phyloP scores from a whole-genome alignment of 2,113 vertebrate genomes.

The Centropus unirufus region DNA sequence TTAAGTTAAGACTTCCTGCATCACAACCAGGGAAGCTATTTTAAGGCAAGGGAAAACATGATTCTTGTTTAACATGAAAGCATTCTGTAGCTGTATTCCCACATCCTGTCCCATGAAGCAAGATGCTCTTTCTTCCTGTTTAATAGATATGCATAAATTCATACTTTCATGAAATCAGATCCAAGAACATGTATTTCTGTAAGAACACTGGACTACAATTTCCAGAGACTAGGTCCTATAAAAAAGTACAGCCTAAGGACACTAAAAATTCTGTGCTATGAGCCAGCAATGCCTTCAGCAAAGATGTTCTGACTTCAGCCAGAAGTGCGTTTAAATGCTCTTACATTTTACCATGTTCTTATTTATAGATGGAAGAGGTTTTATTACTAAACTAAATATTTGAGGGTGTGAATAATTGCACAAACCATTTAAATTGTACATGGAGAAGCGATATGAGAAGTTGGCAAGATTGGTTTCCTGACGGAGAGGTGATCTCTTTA shows the following conservation, averaged over 20 bases:
- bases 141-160: not conserved
- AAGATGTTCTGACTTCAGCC: not conserved
- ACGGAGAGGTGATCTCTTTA: constrained; percentile 91
- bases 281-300: not conserved
- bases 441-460: constrained; percentile 99
- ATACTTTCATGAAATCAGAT: not conserved
- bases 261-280: not conserved
- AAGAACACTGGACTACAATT: not conserved
- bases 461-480: constrained; percentile 98
- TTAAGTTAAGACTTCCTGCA: not conserved
- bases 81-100: not conserved
- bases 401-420: not conserved
- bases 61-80: not conserved
- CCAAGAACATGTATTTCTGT: not conserved
- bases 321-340: not conserved
- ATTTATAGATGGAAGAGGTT: not conserved
- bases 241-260: not conserved
- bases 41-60: not conserved
- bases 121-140: not conserved
- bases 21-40: not conserved
- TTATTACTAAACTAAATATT: not conserved
- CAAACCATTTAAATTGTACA: constrained; percentile 99
- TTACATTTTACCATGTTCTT: not conserved
- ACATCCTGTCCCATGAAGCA: not conserved
- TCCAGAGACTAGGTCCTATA: not conserved